Percentiles rank a stretch among this genome's conserved stretches.
Conservation (phyloP, 2,888 invertebrate genomes). For the Apoderus coryli region DNA sequence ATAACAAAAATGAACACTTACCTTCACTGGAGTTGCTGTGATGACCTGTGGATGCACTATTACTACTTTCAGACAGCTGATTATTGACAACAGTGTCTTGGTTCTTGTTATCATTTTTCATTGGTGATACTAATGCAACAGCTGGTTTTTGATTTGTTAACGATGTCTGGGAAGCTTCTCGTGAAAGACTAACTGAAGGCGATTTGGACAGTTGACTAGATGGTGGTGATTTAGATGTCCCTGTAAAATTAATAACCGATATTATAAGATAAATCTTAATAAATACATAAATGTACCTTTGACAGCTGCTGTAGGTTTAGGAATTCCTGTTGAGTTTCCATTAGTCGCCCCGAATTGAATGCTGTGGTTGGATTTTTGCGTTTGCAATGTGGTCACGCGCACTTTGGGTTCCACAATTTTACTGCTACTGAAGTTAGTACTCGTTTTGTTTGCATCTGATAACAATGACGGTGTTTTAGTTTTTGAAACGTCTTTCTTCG, state of each 20-base stretch:
- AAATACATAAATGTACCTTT: slow-evolving; percentile 80
- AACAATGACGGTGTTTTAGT: no score
- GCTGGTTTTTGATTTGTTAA: slow-evolving; percentile 25
- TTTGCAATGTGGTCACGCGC: slow-evolving; percentile 20
- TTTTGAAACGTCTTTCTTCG: no score
- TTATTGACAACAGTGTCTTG: slow-evolving; percentile 21
- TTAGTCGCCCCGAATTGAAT: no score
- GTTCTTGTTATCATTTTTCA: slow-evolving; percentile 41
- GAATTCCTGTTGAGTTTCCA: slow-evolving; percentile 74
- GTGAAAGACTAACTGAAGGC: slow-evolving; percentile 26
- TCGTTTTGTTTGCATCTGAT: no score
- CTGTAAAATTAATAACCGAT: no score
- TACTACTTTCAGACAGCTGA: slow-evolving; percentile 55
- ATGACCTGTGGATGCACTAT: slow-evolving; percentile 49
- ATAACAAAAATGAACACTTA: no score
- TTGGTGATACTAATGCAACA: slow-evolving; percentile 54
- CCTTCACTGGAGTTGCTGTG: slow-evolving; percentile 59
- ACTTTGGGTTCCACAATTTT: slow-evolving; percentile 30
- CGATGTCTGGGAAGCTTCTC: slow-evolving; percentile 28
- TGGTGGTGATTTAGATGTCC: slow-evolving; percentile 17
- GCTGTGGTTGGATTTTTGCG: slow-evolving; percentile 8
- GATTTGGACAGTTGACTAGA: slow-evolving; percentile 22
- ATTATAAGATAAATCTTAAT: slow-evolving; percentile 40
- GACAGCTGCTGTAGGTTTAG: slow-evolving; percentile 83
- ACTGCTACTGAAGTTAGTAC: no score